A percentile compares a stretch with the other conserved stretches of the same genome.
phyloP scores from a whole-genome alignment of 2,797 vertebrate species.

The Esox lucius region DNA sequence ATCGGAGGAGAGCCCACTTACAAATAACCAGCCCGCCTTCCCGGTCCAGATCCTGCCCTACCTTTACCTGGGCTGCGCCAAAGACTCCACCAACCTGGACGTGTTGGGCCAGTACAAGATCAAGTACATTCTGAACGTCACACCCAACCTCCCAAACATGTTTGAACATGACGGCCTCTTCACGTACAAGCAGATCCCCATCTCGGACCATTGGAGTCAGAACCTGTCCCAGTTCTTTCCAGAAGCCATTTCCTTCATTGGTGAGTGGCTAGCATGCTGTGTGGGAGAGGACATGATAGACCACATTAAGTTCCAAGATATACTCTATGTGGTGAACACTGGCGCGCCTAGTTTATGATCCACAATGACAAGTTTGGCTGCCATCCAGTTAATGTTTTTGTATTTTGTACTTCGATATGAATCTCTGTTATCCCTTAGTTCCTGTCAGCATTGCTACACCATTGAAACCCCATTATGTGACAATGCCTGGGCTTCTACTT shows the following conservation, averaged over 20 bases:
- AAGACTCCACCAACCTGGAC: slow-evolving; percentile 96
- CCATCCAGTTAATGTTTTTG: not conserved
- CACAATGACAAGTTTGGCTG: not conserved
- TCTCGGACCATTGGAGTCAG: slow-evolving; percentile 99
- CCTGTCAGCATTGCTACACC: not conserved
- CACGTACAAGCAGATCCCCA: slow-evolving; percentile 99
- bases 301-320: not conserved
- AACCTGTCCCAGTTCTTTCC: slow-evolving; percentile 99
- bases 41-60: slow-evolving; percentile 97
- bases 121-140: slow-evolving; percentile 98
- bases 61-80: slow-evolving; percentile 97
- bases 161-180: slow-evolving; percentile 97
- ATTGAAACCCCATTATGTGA: not conserved
- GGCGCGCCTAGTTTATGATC: not conserved
- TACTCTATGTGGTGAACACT: not conserved
- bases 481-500: not conserved
- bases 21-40: slow-evolving; percentile 92
- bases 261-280: slow-evolving; percentile 73
- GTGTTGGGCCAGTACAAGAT: slow-evolving; percentile 95
- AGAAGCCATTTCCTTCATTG: slow-evolving; percentile 98
- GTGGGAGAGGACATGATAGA: not conserved
- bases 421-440: not conserved
- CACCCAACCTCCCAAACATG: slow-evolving; percentile 96
- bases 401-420: not conserved
- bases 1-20: slow-evolving; percentile 93